A percentile compares a stretch with the other conserved stretches of the same genome.
Conservation (phyloP, 2,888 invertebrate species). For the Agrenia bidenticulata region DNA sequence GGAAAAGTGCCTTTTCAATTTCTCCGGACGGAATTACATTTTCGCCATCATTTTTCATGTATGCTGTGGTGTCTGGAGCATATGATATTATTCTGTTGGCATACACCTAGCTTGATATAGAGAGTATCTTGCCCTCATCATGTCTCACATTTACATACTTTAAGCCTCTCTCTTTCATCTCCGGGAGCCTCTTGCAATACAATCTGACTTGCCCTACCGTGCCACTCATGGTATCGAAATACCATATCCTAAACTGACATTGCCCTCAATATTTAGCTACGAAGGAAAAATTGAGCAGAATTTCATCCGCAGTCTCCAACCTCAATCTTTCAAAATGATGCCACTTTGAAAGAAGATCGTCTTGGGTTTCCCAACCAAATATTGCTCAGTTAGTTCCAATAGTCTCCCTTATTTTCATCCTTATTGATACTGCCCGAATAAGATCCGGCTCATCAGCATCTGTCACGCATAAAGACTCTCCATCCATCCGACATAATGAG, state of each 20-base stretch:
- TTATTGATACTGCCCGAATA: constrained; percentile 22
- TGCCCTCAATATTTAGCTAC: no score
- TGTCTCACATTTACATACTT: constrained; percentile 41
- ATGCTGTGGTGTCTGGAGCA: constrained; percentile 1
- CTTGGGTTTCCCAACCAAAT: constrained; percentile 4
- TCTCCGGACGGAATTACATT: constrained; percentile 34
- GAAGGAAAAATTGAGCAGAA: background rate
- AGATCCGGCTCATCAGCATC: constrained; percentile 32
- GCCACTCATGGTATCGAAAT: no score
- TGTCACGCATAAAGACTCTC: constrained; percentile 17
- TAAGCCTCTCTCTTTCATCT: constrained; percentile 36
- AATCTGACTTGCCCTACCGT: no score
- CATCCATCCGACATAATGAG: constrained; percentile 30
- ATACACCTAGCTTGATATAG: background rate
- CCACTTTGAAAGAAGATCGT: background rate
- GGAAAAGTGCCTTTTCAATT: constrained; percentile 21
- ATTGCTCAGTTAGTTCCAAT: constrained; percentile 12
- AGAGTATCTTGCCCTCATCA: constrained; percentile 30
- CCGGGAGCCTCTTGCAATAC: constrained; percentile 10
- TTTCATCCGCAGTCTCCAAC: background rate
- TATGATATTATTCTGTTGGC: constrained; percentile 1
- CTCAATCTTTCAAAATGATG: constrained; percentile 9
- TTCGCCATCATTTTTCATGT: constrained; percentile 42
- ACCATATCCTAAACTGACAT: no score
- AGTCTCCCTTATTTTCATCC: constrained; percentile 18